A percentile compares a stretch with the other conserved stretches of the same genome.
Evolutionary conservation across 2,888 invertebrate species (phyloP).

Genomic region (Agrochola lota): DNA sequence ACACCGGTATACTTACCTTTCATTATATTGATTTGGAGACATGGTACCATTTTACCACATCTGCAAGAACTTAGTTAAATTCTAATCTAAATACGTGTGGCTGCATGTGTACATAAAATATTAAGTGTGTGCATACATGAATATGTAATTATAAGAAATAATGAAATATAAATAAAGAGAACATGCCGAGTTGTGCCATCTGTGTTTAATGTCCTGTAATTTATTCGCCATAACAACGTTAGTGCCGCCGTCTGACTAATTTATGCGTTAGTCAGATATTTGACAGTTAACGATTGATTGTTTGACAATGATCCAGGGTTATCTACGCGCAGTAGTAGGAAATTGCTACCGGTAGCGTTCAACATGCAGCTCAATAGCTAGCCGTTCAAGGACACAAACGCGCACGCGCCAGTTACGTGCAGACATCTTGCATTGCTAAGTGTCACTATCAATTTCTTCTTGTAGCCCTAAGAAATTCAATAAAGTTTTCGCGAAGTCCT

Average conservation of each 20-base stretch:
- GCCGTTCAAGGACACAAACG: slow-evolving; percentile 16
- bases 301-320: slow-evolving; percentile 30
- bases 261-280: slow-evolving; percentile 45
- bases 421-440: slow-evolving; percentile 19
- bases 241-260: slow-evolving; percentile 29
- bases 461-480: slow-evolving; percentile 21
- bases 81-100: slow-evolving; percentile 25
- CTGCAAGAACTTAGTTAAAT: slow-evolving; percentile 6
- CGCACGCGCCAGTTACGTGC: slow-evolving; percentile 25
- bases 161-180: slow-evolving; percentile 23
- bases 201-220: slow-evolving; percentile 39
- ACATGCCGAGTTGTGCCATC: slow-evolving; percentile 25
- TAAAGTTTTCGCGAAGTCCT: slow-evolving; percentile 24
- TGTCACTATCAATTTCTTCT: slow-evolving; percentile 14
- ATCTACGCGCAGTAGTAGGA: neutral
- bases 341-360: slow-evolving; percentile 12
- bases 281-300: slow-evolving; percentile 51
- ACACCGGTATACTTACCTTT: neutral
- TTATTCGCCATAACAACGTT: slow-evolving; percentile 32
- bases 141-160: slow-evolving; percentile 42
- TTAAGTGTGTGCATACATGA: slow-evolving; percentile 19
- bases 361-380: slow-evolving; percentile 30
- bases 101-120: slow-evolving; percentile 32
- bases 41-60: neutral
- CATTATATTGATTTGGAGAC: slow-evolving; percentile 27